Evolutionary conservation across 2,797 vertebrate species (phyloP).

Genomic region (Darevskia nairensis): DNA sequence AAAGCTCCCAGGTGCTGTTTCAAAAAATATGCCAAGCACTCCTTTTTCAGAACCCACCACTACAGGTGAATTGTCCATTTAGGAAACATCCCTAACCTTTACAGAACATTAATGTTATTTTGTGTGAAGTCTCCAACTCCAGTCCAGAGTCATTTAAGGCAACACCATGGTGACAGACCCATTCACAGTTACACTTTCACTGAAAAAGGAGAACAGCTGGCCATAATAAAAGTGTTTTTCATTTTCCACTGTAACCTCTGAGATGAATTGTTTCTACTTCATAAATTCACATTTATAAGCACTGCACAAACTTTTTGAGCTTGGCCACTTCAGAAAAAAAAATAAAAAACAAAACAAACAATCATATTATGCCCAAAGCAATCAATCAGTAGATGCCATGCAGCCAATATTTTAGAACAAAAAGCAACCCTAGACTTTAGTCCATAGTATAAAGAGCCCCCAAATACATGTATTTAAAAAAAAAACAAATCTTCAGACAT

Average conservation of each 20-base stretch:
- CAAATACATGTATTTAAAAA: neutral
- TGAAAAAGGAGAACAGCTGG: neutral
- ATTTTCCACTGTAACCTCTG: constrained; percentile 1
- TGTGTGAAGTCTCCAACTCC: neutral
- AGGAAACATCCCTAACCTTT: neutral
- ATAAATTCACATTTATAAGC: constrained; percentile 25
- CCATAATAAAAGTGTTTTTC: constrained; percentile 6
- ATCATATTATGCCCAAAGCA: constrained; percentile 4
- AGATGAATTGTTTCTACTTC: constrained; percentile 20
- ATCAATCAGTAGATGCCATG: constrained; percentile 1
- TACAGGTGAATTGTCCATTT: neutral
- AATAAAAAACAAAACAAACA: neutral
- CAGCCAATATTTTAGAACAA: neutral
- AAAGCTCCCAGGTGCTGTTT: neutral
- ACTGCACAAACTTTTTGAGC: constrained; percentile 1
- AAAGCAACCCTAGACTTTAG: neutral
- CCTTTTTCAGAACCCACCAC: neutral
- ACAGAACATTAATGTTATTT: constrained; percentile 12
- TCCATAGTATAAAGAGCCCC: neutral
- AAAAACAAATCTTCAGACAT: neutral
- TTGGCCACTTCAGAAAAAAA: neutral
- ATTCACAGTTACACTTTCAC: neutral
- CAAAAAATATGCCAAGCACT: neutral
- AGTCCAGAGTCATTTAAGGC: neutral
- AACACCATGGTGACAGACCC: neutral